phyloP scores from a whole-genome alignment of 2,888 invertebrate genomes.

The Drosophila atroscutellata region DNA sequence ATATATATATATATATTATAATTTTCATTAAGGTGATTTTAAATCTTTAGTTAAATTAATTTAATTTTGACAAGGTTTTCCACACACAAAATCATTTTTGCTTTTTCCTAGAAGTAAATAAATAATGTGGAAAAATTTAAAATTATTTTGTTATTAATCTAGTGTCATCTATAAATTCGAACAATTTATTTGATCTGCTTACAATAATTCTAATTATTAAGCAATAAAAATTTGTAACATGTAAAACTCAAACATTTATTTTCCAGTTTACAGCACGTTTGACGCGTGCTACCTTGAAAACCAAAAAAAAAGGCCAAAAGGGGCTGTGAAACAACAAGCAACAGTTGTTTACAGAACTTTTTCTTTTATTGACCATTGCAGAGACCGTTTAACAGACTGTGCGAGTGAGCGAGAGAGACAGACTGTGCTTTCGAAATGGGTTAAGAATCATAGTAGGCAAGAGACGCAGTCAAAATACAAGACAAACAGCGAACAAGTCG shows the following conservation, averaged over 20 bases:
- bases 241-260: slow-evolving; percentile 18
- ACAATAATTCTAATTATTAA: not conserved
- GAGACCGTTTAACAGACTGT: slow-evolving; percentile 1
- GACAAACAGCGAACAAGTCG: slow-evolving; percentile 52
- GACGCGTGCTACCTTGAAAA: slow-evolving; percentile 48
- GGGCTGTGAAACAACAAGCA: slow-evolving; percentile 24
- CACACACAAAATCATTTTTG: not conserved
- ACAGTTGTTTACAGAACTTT: slow-evolving; percentile 34
- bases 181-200: not conserved
- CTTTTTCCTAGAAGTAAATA: not conserved
- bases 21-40: too few species aligned
- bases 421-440: slow-evolving; percentile 60
- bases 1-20: too few species aligned
- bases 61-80: not conserved
- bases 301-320: slow-evolving; percentile 19
- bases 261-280: slow-evolving; percentile 11
- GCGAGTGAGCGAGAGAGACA: slow-evolving; percentile 13
- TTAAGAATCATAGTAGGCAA: slow-evolving; percentile 64
- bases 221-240: not conserved
- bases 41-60: not conserved
- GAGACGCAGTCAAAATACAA: slow-evolving; percentile 45
- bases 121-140: not conserved
- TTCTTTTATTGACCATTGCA: slow-evolving; percentile 34
- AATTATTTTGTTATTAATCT: not conserved
- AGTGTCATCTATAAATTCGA: not conserved